Evolutionary conservation across 2,797 vertebrate genomes (phyloP), one percentile per base, ranked within the genome.

Genomic region (Cossypha dichroa): DNA sequence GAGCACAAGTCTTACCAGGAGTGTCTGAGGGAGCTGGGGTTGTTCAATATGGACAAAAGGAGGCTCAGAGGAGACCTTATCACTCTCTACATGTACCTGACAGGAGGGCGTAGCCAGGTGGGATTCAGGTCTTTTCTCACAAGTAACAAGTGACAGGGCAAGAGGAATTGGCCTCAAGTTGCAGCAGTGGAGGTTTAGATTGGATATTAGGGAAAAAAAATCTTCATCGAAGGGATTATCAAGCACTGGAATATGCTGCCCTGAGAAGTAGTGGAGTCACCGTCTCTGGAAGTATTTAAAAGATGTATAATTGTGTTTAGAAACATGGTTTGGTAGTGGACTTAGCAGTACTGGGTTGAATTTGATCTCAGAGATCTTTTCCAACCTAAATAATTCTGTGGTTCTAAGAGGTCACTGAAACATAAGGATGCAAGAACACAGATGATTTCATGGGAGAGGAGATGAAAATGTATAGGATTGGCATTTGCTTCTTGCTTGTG

Each of bases 81-180:
- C 0, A 0, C 9, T 26, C 22, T n/a, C 38, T 38, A 38, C 38
- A 38, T 5, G 3, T 38, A 38, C 38, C 38, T 38, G 56, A 45
- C 28, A 33, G 22, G 21, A 60, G 36, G 10, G 1, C n/a, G 21
- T 16, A n/a, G 33, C 0, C 7, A 43, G 36, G 4, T 16, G 21
- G 11, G 3, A 2, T 11, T 46, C 0, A 0, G 7, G 3, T 55
- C n/a, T 68, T 40, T 68, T 63, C 8, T 80, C 6, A 4, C 2
- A 4, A 34, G 5, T 25, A 16, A 40, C 40, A 40, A 38, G 38
- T 38, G 49, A 10, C 7, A 34, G 25, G n/a, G 54, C 5, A 14
- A 49, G 48, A 54, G 14, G 3, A 49, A 62, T 16, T 3, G 5
- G 4, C 23, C 12, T 74, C 9, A 40, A 10, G 25, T 36, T 77